Percentiles rank a stretch among this genome's conserved stretches.
phyloP scores from a whole-genome alignment of 92 coral and sea anemone species.

The Zoanthus sociatus region DNA sequence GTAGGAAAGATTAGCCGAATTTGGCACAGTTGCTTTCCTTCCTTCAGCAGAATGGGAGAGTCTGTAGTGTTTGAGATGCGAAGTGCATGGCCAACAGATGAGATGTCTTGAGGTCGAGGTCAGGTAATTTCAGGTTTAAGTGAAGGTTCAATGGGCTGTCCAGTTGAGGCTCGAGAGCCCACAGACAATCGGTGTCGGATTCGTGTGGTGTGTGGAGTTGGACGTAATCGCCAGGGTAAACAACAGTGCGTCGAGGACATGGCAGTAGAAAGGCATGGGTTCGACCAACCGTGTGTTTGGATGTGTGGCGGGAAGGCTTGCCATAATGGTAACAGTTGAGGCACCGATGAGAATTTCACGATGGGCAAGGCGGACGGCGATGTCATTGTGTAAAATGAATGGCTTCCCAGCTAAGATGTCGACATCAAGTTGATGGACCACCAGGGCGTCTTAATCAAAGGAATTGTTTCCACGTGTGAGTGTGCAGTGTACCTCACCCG shows the following conservation, averaged over 20 bases:
- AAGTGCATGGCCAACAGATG: slow-evolving; percentile 45
- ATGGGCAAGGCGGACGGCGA: slow-evolving; percentile 61
- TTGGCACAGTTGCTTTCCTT: slow-evolving; percentile 65
- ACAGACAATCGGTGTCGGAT: slow-evolving; percentile 63
- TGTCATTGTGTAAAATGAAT: slow-evolving; percentile 58
- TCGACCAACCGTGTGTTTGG: slow-evolving; percentile 53
- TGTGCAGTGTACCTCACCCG: slow-evolving; percentile 60
- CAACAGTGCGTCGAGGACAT: slow-evolving; percentile 28
- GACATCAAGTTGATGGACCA: slow-evolving; percentile 39
- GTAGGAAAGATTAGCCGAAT: slow-evolving; percentile 42
- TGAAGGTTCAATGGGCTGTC: slow-evolving; percentile 70
- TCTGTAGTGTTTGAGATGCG: slow-evolving; percentile 57
- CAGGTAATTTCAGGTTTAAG: slow-evolving; percentile 57
- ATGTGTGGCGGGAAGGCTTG: slow-evolving; percentile 31
- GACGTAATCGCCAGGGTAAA: slow-evolving; percentile 57
- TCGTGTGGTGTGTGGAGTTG: slow-evolving; percentile 64
- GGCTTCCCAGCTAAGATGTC: slow-evolving; percentile 62
- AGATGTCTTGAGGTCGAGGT: slow-evolving; percentile 60
- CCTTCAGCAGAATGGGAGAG: slow-evolving; percentile 56
- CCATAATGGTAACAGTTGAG: slow-evolving; percentile 51
- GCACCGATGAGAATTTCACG: slow-evolving; percentile 59
- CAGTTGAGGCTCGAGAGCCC: slow-evolving; percentile 67
- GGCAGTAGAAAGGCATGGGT: slow-evolving; percentile 62
- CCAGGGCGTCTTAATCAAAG: slow-evolving; percentile 44
- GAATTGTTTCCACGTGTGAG: slow-evolving; percentile 49